Base-by-base conservation (phyloP, 2,888 invertebrate genomes). In the Cheilosia variabilis region DNA sequence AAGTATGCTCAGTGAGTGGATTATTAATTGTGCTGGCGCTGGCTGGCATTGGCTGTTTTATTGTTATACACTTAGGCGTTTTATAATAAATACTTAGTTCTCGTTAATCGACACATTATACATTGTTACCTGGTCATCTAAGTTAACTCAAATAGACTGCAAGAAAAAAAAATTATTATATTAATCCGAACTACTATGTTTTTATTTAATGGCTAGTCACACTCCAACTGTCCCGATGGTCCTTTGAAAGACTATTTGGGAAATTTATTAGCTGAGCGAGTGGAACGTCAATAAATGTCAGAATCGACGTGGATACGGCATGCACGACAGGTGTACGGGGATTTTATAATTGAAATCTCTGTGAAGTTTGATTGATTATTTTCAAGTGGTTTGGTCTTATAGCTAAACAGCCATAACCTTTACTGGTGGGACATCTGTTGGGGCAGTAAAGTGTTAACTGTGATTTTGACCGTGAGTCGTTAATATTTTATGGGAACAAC, bases 81-180 rank as follows among this genome's bases (percentile, higher is more conserved):
- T 62, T 22, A 19, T 68, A 60, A 55, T 68, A 63, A 37, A 37
- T 37, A 37, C 1, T 50, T 57, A 34, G 7, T 71, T 37, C 9
- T 34, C 62, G 50, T 52, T 17, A 50, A 71, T 63, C 4, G 37
- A 4, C 10, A 37, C 37, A 13, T 62, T 60, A 41, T 47, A 68
- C 75, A 19, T 60, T 68, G 75, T 57, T 68, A 68, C 80, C 73
- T 75, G 73, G 47, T 73, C 60, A n/a, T 75, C 27, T 58, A 62
- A 60, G 53, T 80, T 22, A 53, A 41, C 43, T 65, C 57, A 66
- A 65, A 75, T 68, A 80, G 80, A 80, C 75, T 80, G 80, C 75
- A 66, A 50, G 41, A 58, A 57, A 55, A 69, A 27, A 27, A 27
- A 27, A 27, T n/a, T n/a, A n/a, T n/a, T n/a, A n/a, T 6, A 52